Base-by-base conservation (phyloP, 2,888 invertebrate genomes). In the Merodon equestris region DNA sequence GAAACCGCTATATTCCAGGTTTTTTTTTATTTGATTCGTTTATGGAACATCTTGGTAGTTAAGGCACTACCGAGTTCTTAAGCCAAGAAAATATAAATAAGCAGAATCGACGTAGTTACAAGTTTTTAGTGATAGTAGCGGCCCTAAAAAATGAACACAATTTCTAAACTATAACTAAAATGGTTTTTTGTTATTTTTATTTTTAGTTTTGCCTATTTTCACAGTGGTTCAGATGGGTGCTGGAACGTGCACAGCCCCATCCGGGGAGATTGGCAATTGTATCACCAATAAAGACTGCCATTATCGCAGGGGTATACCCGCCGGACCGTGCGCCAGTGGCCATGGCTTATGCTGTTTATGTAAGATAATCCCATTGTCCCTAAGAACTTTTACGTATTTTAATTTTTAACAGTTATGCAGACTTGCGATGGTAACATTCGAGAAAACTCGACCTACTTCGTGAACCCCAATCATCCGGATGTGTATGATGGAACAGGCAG, bases 381-480 rank as follows among this genome's bases (percentile, higher is more conserved):
- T 12, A 2, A 7, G 12, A 18, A 12, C 2, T 44, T 1, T 51
- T 9, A 14, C 14, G 42, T 5, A n/a, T 38, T 14, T 54, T 12
- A 9, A 0, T 10, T 15, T 40, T 14, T 3, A 48, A 42, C 27
- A 96, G 96, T 95, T 86, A 91, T 95, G 86, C 92, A 93, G 45
- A 93, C 94, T 1, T 97, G 96, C 83, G 96, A 95, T 0, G 93
- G 93, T 57, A 91, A 92, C 0, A 93, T 94, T 0, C 90, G 92
- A 0, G 94, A 95, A 85, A 97, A 97, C 86, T 93, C 94, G 1
- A 96, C 96, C 0, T 95, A 96, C 85, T 97, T 97, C 86, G 95
- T 96, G 0, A 96, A 96, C 87, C 91, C 91, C 1, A 94, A 94
- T 75, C 95, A 95, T 88, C 96, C 96, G 0, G 91, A 91, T 81